Percentiles rank a stretch among this genome's conserved stretches.
These are phyloP conservation scores for Hozukius guyotensis DNA, from an alignment of 2,797 vertebrate genomes.

Conservation along the genomic window DNA sequence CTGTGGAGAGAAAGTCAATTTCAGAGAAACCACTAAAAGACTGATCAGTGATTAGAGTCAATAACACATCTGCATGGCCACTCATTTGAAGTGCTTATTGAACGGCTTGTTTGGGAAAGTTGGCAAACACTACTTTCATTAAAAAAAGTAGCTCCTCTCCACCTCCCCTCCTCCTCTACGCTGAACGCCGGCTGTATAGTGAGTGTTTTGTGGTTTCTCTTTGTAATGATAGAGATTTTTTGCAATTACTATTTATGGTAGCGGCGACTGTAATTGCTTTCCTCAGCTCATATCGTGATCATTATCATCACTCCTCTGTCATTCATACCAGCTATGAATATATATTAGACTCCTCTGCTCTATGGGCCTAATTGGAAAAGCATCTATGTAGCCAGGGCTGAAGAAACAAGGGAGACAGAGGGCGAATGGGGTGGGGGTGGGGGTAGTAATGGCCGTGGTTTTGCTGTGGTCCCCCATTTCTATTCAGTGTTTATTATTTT, in stretches of 20 bases:
- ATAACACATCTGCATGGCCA: constrained; percentile 66
- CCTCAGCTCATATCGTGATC: constrained; percentile 73
- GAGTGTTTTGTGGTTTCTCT: constrained; percentile 59
- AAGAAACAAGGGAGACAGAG: constrained; percentile 50
- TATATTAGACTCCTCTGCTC: constrained; percentile 68
- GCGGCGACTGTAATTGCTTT: constrained; percentile 72
- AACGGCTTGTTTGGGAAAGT: constrained; percentile 63
- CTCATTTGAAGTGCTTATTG: constrained; percentile 70
- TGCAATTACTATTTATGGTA: constrained; percentile 73
- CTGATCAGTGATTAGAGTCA: constrained; percentile 69
- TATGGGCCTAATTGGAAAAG: constrained; percentile 69
- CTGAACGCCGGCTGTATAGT: constrained; percentile 14
- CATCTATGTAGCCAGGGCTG: constrained; percentile 53
- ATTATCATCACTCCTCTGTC: constrained; percentile 75
- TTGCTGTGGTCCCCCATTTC: constrained; percentile 62
- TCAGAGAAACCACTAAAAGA: constrained; percentile 65
- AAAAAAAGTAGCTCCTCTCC: constrained; percentile 30
- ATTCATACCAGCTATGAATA: constrained; percentile 75
- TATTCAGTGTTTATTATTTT: constrained; percentile 70
- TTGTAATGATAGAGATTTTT: constrained; percentile 68
- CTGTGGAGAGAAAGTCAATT: constrained; percentile 54
- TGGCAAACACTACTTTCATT: constrained; percentile 61
- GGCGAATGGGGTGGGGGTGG: constrained; percentile 35
- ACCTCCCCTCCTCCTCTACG: background rate
- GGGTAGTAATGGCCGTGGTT: constrained; percentile 26